These are phyloP conservation scores for Lerista edwardsae DNA, from an alignment of 2,797 vertebrate genomes.

Conservation along the genomic window DNA sequence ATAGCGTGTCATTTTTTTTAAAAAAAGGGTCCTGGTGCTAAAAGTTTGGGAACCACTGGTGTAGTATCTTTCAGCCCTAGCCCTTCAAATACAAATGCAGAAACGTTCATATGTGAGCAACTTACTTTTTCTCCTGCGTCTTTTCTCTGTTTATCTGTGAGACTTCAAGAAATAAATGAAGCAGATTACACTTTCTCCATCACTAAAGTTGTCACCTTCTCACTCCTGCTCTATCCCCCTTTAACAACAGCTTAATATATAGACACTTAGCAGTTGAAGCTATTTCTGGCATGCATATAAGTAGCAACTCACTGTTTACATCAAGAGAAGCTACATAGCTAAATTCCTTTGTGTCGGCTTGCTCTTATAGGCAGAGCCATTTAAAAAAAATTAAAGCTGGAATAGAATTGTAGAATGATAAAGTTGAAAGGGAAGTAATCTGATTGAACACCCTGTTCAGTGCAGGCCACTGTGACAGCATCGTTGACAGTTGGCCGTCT, in stretches of 20 bases:
- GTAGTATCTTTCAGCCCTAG: neutral
- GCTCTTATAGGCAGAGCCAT: neutral
- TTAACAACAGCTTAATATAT: neutral
- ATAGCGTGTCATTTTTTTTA: no score
- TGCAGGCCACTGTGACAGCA: no score
- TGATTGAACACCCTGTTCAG: no score
- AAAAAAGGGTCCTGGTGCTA: no score
- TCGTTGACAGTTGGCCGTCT: no score
- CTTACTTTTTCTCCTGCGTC: neutral
- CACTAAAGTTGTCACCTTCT: neutral
- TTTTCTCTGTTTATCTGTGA: neutral
- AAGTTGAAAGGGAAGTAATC: no score
- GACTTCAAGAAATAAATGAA: neutral
- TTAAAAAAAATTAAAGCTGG: neutral
- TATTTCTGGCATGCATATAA: neutral
- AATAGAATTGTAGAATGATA: no score
- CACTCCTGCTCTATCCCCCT: neutral
- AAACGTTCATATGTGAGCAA: neutral
- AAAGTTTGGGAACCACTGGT: no score
- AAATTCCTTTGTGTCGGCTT: neutral
- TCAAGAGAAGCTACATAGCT: neutral
- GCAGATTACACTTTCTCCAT: neutral
- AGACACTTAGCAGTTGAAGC: neutral
- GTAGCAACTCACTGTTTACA: neutral
- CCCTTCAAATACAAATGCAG: slow-evolving; percentile 7